Percentiles rank a stretch among this genome's conserved stretches.
Conservation (phyloP, 2,888 invertebrate species). For the Ophion ellenae region DNA sequence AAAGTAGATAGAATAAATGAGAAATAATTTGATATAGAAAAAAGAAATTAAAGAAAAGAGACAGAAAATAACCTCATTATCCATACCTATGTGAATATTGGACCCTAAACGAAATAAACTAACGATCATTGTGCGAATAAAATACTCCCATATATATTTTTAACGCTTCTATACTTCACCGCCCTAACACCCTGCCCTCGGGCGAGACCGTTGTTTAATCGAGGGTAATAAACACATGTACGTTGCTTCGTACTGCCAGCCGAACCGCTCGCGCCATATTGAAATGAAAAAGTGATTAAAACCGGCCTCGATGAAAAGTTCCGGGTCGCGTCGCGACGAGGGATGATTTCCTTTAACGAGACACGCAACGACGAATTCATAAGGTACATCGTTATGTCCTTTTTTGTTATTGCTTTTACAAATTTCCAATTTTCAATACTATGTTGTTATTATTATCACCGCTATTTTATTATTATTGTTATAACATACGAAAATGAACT, state of each 20-base stretch:
- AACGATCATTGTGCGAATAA: conserved; percentile 22
- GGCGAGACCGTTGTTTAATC: conserved; percentile 46
- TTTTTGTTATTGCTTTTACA: not conserved
- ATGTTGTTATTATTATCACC: no score
- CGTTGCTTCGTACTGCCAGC: not conserved
- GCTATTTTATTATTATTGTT: no score
- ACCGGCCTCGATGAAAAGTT: conserved; percentile 42
- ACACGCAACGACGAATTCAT: conserved; percentile 1
- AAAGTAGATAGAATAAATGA: no score
- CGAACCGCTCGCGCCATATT: conserved; percentile 29
- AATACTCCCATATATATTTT: conserved; percentile 35
- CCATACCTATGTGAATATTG: conserved; percentile 27
- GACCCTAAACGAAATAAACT: conserved; percentile 49
- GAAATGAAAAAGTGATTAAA: conserved; percentile 51
- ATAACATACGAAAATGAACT: no score
- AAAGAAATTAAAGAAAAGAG: no score
- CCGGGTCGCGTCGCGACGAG: conserved; percentile 2
- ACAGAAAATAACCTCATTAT: conserved; percentile 30
- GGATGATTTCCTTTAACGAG: conserved; percentile 32
- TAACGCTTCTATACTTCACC: conserved; percentile 6
- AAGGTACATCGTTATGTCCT: not conserved
- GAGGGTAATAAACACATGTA: conserved; percentile 44
- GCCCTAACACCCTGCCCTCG: not conserved
- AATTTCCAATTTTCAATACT: not conserved
- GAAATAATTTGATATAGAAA: no score